Conservation (phyloP, 2,113 vertebrate genomes). For the Etia nguti region DNA sequence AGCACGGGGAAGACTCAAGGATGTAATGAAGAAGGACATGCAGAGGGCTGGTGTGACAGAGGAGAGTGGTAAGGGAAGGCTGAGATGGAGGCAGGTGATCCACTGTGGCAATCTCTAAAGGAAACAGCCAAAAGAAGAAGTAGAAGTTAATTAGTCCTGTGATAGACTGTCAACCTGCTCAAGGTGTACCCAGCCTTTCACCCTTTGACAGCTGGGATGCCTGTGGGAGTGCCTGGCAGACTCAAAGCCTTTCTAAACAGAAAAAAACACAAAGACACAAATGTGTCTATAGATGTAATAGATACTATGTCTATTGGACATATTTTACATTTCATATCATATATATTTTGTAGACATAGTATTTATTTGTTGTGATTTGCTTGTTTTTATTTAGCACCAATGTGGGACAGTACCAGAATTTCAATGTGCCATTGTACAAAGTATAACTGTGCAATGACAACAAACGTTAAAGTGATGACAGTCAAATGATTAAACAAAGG, state of each 20-base stretch:
- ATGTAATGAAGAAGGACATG: neutral
- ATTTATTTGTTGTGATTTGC: neutral
- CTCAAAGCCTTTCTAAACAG: neutral
- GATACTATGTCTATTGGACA: neutral
- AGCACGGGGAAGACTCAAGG: neutral
- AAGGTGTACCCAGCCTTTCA: neutral
- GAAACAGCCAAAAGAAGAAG: neutral
- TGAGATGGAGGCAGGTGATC: neutral
- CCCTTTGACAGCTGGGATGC: neutral
- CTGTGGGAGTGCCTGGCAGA: neutral
- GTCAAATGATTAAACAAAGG: neutral
- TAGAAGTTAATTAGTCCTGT: neutral
- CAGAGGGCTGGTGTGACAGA: neutral
- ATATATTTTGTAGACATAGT: neutral
- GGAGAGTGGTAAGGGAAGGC: neutral
- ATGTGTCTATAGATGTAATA: neutral
- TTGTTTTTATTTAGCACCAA: neutral
- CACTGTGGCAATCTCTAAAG: neutral
- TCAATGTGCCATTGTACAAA: neutral
- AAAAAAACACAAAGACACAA: neutral
- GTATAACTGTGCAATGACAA: neutral
- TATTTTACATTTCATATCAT: neutral
- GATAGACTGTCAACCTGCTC: neutral
- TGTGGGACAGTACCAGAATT: neutral
- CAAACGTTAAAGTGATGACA: neutral